Base-by-base conservation (phyloP, 1,140 invertebrate species). In the Dolichoris vasculosae region DNA sequence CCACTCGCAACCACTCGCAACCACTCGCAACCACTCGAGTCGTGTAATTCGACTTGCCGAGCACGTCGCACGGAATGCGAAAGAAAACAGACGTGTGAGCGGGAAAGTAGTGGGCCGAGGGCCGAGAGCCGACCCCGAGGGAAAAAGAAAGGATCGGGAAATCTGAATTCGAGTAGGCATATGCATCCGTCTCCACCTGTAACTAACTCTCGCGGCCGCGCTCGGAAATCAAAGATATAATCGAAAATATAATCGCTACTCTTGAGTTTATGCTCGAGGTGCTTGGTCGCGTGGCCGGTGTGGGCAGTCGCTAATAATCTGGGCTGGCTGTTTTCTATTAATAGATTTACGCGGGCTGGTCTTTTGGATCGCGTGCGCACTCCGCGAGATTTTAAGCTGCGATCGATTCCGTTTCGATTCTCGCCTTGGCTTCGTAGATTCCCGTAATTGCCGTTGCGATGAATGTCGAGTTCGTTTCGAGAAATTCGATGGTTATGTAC, bases 141-240 rank as follows among this genome's bases (percentile, higher is more conserved):
- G 69, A 75, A 48, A 59, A 75, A 83, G 30, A 83, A 71, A 63
- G n/a, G 35, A 75, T 46, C 69, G 48, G 69, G 32, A 82, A 82
- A 76, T 83, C 82, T 67, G 55, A 80, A 67, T 67, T 80, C 71
- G 55, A 76, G 51, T 83, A 30, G 82, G 69, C 71, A 83, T 46
- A 43, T 81, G n/a, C 63, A n/a, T 81, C 59, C 40, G 64, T 82
- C 32, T 83, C 69, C 82, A 83, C 82, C 82, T 83, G 82, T 64
- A 64, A n/a, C 17, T n/a, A 13, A n/a, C 17, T n/a, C 35, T 20
- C 13, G 32, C 67, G 4, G 32, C 32, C 20, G 46, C 17, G 32
- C 80, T 80, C 75, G n/a, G 75, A 3, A 77, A 77, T 77, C 75
- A 30, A 78, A 38, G 51, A n/a, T n/a, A n/a, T n/a, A n/a, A n/a